Conservation (phyloP, 2,888 invertebrate species). For the Cantharis nigra region DNA sequence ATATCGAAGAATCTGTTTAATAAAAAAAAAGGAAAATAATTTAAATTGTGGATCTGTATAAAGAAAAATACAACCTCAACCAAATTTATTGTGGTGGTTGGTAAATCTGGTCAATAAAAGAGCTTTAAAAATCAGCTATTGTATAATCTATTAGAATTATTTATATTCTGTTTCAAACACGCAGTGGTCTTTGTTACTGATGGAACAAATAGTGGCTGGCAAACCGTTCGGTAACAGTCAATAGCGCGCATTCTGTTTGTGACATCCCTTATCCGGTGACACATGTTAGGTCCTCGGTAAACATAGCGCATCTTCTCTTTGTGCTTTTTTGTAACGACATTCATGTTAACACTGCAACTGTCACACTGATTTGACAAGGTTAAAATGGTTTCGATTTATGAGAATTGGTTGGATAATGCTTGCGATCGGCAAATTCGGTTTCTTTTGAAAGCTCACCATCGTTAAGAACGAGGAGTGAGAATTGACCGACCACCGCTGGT, state of each 20-base stretch:
- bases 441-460: not conserved
- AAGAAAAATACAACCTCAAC: too few species aligned
- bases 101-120: not conserved
- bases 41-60: too few species aligned
- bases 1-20: too few species aligned
- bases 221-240: constrained; percentile 21
- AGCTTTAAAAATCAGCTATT: not conserved
- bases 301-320: constrained; percentile 51
- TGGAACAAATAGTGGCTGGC: constrained; percentile 8
- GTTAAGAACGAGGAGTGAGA: not conserved
- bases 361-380: constrained; percentile 44
- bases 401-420: constrained; percentile 10
- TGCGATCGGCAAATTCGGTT: not conserved
- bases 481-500: not conserved
- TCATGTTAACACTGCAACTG: constrained; percentile 48
- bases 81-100: not conserved
- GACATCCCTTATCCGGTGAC: constrained; percentile 39
- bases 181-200: constrained; percentile 7
- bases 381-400: constrained; percentile 44
- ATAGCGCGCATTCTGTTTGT: constrained; percentile 31
- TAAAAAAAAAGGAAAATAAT: not conserved
- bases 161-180: not conserved
- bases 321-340: constrained; percentile 47
- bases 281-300: constrained; percentile 45
- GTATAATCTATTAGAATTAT: constrained; percentile 2